Conservation (phyloP, 2,113 vertebrate genomes). For the Onychorhynchus coronatus region DNA sequence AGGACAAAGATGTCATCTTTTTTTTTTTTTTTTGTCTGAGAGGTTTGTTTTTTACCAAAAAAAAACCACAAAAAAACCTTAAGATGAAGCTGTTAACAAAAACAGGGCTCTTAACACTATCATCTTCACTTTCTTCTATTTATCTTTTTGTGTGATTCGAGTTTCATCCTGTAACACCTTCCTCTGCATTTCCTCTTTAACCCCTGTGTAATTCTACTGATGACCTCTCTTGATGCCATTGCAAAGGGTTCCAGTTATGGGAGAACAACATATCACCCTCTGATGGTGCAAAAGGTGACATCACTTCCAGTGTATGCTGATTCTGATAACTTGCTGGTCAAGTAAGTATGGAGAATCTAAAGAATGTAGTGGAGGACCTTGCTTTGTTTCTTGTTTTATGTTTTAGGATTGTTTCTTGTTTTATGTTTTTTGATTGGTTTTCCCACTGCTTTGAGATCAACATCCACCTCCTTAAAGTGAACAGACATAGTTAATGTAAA, state of each 20-base stretch:
- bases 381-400: neutral
- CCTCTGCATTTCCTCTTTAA: neutral
- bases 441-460: neutral
- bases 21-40: neutral
- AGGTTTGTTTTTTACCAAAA: neutral
- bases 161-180: neutral
- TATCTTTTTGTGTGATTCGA: neutral
- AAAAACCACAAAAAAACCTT: neutral
- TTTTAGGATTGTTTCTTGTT: neutral
- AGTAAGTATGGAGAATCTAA: neutral
- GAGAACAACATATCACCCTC: neutral
- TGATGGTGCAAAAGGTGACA: neutral
- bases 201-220: neutral
- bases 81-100: neutral
- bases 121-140: neutral
- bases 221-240: neutral
- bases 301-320: neutral
- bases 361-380: fast-evolving
- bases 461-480: neutral
- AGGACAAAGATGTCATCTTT: neutral
- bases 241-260: neutral
- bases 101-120: neutral
- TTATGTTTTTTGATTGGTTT: neutral
- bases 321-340: neutral
- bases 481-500: neutral